Conservation (phyloP, 2,113 vertebrate species). For the Genyomyrus donnyi region DNA sequence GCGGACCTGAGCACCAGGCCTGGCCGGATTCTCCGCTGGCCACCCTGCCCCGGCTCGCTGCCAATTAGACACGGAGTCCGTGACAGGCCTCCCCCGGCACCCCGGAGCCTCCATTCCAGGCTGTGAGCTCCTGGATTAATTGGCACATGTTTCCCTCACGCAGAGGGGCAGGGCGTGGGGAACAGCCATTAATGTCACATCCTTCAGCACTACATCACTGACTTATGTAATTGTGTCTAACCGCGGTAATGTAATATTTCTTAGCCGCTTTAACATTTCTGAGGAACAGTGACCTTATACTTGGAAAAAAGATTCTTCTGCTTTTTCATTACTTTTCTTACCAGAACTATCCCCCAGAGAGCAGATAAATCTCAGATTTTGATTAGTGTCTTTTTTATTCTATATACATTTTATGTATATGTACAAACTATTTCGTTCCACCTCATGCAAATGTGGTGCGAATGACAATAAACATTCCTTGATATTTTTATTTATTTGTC, state of each 20-base stretch:
- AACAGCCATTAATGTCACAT: neutral
- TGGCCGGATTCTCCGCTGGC: neutral
- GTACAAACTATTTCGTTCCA: neutral
- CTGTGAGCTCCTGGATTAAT: slow-evolving; percentile 2
- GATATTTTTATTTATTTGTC: neutral
- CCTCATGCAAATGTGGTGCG: too few species aligned
- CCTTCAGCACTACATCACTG: neutral
- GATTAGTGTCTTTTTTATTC: neutral
- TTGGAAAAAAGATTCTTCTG: neutral
- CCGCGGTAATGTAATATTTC: neutral
- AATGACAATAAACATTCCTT: too few species aligned
- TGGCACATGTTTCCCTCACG: neutral
- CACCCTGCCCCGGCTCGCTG: neutral
- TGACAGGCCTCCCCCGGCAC: neutral
- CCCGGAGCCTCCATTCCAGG: neutral
- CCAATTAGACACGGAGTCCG: neutral
- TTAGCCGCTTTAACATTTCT: neutral
- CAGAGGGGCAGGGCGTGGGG: neutral
- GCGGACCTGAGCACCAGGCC: neutral
- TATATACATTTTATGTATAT: neutral
- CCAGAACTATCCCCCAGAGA: neutral
- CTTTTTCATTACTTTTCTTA: neutral
- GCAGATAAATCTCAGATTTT: neutral
- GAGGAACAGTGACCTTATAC: neutral
- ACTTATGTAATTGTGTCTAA: neutral